phyloP scores from a whole-genome alignment of 1,140 invertebrate genomes.

The Anastatus disparis region DNA sequence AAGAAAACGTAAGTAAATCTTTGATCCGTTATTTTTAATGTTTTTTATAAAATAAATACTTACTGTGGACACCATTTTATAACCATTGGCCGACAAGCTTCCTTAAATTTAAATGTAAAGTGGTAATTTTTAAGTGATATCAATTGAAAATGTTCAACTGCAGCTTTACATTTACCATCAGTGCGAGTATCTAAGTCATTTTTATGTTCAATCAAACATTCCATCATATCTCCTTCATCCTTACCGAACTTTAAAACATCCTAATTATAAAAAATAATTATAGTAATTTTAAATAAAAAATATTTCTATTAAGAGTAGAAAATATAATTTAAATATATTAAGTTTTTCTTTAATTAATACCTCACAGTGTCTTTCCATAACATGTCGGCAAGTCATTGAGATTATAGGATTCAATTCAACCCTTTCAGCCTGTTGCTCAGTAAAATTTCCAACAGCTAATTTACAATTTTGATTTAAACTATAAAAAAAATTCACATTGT shows the following conservation, averaged over 20 bases:
- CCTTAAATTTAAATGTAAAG: conserved; percentile 95
- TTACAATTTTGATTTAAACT: conserved; percentile 75
- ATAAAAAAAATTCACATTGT: conserved; percentile 41
- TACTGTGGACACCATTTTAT: conserved; percentile 79
- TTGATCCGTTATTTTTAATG: not conserved
- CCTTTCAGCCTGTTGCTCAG: conserved; percentile 87
- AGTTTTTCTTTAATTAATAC: conserved; percentile 53
- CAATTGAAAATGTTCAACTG: conserved; percentile 94
- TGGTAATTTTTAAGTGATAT: conserved; percentile 93
- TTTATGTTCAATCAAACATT: conserved; percentile 94
- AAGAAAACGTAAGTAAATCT: conserved; percentile 24
- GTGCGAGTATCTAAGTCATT: conserved; percentile 81
- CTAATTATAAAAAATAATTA: conserved; percentile 39
- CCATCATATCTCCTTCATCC: conserved; percentile 88
- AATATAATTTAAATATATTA: too few relatives aligned
- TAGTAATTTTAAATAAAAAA: not conserved
- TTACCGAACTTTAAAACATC: conserved; percentile 75
- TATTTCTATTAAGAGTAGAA: too few relatives aligned
- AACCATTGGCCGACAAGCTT: conserved; percentile 89
- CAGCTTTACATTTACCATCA: conserved; percentile 87
- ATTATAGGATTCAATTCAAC: conserved; percentile 89
- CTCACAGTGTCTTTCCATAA: conserved; percentile 86
- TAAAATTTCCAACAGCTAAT: conserved; percentile 85
- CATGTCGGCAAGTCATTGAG: conserved; percentile 80
- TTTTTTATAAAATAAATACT: conserved; percentile 48